These are phyloP conservation scores for Pterostichus niger DNA, from an alignment of 2,888 invertebrate genomes.

Conservation along the genomic window DNA sequence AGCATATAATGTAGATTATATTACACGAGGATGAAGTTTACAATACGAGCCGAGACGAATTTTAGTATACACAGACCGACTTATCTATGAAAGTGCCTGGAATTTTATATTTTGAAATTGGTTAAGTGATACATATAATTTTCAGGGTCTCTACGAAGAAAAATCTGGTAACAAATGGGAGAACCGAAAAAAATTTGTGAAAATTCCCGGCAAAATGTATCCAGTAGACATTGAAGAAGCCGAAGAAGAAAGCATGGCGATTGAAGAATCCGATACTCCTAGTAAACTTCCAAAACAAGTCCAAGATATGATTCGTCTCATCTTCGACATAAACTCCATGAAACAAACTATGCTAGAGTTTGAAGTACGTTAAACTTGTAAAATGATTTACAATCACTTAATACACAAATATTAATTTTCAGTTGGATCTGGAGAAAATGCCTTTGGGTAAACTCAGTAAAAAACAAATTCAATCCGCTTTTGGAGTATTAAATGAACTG, in stretches of 20 bases:
- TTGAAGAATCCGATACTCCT: slow-evolving; percentile 73
- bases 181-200: slow-evolving; percentile 82
- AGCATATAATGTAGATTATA: too few species aligned
- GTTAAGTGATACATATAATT: not conserved
- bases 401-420: slow-evolving; percentile 65
- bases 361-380: slow-evolving; percentile 80
- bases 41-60: too few species aligned
- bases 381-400: slow-evolving; percentile 58
- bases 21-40: too few species aligned
- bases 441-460: slow-evolving; percentile 97
- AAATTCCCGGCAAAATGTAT: slow-evolving; percentile 86
- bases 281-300: slow-evolving; percentile 88
- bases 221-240: slow-evolving; percentile 94
- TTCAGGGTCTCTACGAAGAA: slow-evolving; percentile 78
- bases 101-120: too few species aligned
- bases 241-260: slow-evolving; percentile 75
- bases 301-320: slow-evolving; percentile 89
- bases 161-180: slow-evolving; percentile 92
- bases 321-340: slow-evolving; percentile 96
- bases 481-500: slow-evolving; percentile 87
- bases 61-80: too few species aligned
- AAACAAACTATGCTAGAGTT: slow-evolving; percentile 95
- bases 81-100: too few species aligned
- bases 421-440: slow-evolving; percentile 97
- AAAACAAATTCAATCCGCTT: slow-evolving; percentile 93